These are phyloP conservation scores for Spodoptera frugiperda DNA, from an alignment of 1,140 invertebrate genomes.

Conservation along the genomic window DNA sequence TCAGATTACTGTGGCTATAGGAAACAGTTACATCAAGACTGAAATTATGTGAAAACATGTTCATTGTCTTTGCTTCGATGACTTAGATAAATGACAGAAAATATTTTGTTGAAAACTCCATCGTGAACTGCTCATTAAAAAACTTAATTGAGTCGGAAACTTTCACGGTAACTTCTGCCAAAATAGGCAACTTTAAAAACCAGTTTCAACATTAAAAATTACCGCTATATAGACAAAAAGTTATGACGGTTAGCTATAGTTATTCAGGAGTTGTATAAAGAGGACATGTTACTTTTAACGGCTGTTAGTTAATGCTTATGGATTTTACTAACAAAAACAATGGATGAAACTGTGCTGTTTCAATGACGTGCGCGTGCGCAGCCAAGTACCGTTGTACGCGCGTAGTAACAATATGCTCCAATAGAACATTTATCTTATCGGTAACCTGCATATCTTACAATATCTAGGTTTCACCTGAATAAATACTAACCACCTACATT, in stretches of 20 bases:
- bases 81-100: constrained; percentile 1
- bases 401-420: constrained; percentile 43
- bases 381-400: constrained; percentile 28
- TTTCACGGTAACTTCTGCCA: constrained; percentile 32
- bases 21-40: constrained; percentile 24
- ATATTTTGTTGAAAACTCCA: constrained; percentile 19
- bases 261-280: constrained; percentile 38
- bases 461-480: constrained; percentile 65
- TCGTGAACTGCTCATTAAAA: constrained; percentile 36
- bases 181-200: constrained; percentile 34
- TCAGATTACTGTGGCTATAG: constrained; percentile 1
- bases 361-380: constrained; percentile 16
- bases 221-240: constrained; percentile 44
- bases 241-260: constrained; percentile 33
- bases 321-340: constrained; percentile 40
- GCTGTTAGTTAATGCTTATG: constrained; percentile 39
- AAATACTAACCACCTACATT: constrained; percentile 52
- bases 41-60: constrained; percentile 27
- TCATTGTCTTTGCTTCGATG: constrained; percentile 24
- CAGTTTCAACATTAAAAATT: constrained; percentile 45
- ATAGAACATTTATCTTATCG: constrained; percentile 61
- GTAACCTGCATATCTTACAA: constrained; percentile 54
- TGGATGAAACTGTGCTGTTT: constrained; percentile 20
- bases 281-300: constrained; percentile 48
- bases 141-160: constrained; percentile 41